phyloP scores from a whole-genome alignment of 2,888 invertebrate genomes.

The Cephus runcator region DNA sequence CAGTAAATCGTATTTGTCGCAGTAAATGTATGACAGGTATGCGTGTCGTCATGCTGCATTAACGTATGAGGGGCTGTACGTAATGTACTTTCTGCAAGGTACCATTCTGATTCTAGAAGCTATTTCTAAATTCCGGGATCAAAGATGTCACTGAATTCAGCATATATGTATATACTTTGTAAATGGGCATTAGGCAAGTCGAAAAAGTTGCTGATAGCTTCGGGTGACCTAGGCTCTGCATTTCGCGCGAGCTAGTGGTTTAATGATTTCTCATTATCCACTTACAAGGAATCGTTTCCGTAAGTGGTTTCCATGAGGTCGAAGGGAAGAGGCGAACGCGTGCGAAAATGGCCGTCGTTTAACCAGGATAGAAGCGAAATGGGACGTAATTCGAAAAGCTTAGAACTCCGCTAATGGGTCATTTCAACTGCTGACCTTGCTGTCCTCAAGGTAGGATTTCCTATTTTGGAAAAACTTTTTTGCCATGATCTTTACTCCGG shows the following conservation, averaged over 20 bases:
- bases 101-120: neutral
- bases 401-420: neutral
- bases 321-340: neutral
- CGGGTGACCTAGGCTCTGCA: neutral
- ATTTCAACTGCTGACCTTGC: neutral
- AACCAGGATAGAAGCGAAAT: neutral
- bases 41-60: neutral
- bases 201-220: neutral
- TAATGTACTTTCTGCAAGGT: neutral
- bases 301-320: slow-evolving; percentile 31
- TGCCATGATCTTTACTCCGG: neutral
- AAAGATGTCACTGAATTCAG: neutral
- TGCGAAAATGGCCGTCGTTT: neutral
- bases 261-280: slow-evolving; percentile 49
- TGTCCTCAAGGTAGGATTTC: neutral
- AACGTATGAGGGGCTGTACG: neutral
- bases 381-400: neutral
- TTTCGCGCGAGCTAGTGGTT: slow-evolving; percentile 24
- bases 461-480: neutral
- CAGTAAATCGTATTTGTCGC: slow-evolving; percentile 44
- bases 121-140: neutral
- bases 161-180: neutral
- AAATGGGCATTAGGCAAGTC: neutral
- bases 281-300: slow-evolving; percentile 44
- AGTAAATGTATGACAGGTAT: neutral